Evolutionary conservation across 2,797 vertebrate species (phyloP).

Genomic region (Arctocebus calabarensis): DNA sequence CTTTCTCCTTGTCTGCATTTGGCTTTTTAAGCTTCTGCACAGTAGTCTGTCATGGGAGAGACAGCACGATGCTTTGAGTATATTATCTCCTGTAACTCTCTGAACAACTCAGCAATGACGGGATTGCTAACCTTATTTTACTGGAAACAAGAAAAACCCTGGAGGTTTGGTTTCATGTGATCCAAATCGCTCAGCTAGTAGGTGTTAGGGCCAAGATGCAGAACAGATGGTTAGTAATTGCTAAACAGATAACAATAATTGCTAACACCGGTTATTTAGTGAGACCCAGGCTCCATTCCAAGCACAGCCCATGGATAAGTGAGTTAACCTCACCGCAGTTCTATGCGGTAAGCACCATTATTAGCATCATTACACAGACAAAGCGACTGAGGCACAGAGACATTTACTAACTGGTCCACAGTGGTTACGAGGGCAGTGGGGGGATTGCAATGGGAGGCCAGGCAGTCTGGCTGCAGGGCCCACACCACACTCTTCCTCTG

Average conservation of each 20-base stretch:
- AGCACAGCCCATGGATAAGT: not conserved
- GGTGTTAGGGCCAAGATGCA: not conserved
- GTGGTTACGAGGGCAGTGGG: not conserved
- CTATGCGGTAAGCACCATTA: not conserved
- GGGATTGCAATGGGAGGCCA: not conserved
- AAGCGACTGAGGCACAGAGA: not conserved
- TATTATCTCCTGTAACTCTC: not conserved
- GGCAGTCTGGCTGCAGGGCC: not conserved
- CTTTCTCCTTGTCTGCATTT: not conserved
- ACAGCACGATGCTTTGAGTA: not conserved
- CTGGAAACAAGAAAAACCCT: not conserved
- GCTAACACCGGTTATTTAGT: not conserved
- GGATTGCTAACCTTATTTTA: not conserved
- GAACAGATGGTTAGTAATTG: not conserved
- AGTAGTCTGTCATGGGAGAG: not conserved
- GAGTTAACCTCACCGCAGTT: not conserved
- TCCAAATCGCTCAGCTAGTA: not conserved
- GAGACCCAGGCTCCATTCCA: not conserved
- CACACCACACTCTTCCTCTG: accelerated
- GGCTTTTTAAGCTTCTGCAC: not conserved
- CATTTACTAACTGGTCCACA: not conserved
- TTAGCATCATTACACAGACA: not conserved
- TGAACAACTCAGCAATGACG: not conserved
- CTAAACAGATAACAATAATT: not conserved
- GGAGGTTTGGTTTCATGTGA: not conserved